Evolutionary conservation across 1,140 invertebrate species (phyloP).

Genomic region (Pogonomyrmex californicus): DNA sequence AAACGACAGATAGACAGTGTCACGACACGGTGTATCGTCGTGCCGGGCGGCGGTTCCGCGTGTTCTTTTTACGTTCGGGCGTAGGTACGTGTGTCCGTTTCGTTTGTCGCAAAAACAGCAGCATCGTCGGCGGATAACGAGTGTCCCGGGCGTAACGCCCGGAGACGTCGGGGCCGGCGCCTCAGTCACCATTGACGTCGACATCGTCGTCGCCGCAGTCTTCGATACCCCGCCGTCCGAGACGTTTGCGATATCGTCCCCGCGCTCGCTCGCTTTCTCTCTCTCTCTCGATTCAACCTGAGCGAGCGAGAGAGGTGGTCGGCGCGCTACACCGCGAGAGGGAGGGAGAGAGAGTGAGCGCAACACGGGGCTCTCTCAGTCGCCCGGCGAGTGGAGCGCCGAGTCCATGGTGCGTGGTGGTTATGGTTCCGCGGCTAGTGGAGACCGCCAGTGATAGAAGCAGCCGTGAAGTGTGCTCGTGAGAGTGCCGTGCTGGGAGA

Average conservation of each 20-base stretch:
- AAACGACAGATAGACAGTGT: slow-evolving; percentile 6
- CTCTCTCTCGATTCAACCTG: slow-evolving; percentile 38
- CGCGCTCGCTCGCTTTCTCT: slow-evolving; percentile 6
- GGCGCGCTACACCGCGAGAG: neutral
- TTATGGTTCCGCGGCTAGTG: slow-evolving; percentile 71
- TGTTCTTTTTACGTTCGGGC: neutral
- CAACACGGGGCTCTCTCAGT: slow-evolving; percentile 56
- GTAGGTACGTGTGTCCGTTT: neutral
- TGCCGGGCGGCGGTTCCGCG: neutral
- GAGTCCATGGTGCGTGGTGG: slow-evolving; percentile 54
- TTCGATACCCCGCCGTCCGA: slow-evolving; percentile 9
- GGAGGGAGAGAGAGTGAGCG: slow-evolving; percentile 26
- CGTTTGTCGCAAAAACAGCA: neutral
- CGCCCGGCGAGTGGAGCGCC: slow-evolving; percentile 62
- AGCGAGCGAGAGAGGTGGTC: slow-evolving; percentile 20
- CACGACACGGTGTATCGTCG: neutral
- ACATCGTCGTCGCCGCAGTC: slow-evolving; percentile 18
- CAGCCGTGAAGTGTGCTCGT: slow-evolving; percentile 63
- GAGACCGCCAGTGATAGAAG: slow-evolving; percentile 51
- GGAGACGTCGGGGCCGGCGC: neutral
- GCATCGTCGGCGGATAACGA: no score
- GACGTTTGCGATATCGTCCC: neutral
- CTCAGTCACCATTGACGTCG: neutral
- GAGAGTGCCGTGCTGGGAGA: slow-evolving; percentile 21
- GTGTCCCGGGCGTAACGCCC: neutral